phyloP scores from a whole-genome alignment of 2,888 invertebrate species.

The Lissonota sp. region DNA sequence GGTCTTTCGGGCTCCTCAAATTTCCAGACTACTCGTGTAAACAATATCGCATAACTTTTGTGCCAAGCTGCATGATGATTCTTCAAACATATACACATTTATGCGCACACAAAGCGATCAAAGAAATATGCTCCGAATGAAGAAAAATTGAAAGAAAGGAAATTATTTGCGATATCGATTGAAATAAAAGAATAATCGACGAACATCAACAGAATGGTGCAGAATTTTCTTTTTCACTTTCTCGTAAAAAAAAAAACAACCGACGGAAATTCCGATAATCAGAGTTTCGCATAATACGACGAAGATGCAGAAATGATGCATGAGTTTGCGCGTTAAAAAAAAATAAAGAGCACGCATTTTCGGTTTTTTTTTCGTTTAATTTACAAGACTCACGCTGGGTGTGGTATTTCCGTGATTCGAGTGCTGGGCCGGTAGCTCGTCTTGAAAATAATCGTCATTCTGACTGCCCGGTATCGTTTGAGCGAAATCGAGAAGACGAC shows the following conservation, averaged over 20 bases:
- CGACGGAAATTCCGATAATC: background rate
- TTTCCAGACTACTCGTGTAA: constrained; percentile 64
- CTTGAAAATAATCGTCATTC: constrained; percentile 81
- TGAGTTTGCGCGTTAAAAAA: background rate
- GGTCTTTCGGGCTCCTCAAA: constrained; percentile 68
- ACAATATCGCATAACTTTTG: background rate
- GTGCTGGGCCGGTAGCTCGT: constrained; percentile 80
- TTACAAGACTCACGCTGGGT: constrained; percentile 80
- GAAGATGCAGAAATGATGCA: no score
- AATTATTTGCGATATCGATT: no score
- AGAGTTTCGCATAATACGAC: no score
- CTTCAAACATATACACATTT: no score
- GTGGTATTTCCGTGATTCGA: constrained; percentile 80
- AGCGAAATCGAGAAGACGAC: constrained; percentile 81
- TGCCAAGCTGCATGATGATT: background rate
- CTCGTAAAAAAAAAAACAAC: constrained; percentile 28
- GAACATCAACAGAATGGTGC: no score
- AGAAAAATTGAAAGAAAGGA: background rate
- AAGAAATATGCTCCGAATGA: constrained; percentile 31
- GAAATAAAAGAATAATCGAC: no score
- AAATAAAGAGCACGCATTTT: constrained; percentile 7
- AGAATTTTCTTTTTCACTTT: no score
- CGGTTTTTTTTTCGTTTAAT: constrained; percentile 1
- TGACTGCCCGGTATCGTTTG: constrained; percentile 81
- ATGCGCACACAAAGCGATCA: constrained; percentile 40